phyloP scores from a whole-genome alignment of 2,113 vertebrate genomes.

The Phylloscopus whistleri region DNA sequence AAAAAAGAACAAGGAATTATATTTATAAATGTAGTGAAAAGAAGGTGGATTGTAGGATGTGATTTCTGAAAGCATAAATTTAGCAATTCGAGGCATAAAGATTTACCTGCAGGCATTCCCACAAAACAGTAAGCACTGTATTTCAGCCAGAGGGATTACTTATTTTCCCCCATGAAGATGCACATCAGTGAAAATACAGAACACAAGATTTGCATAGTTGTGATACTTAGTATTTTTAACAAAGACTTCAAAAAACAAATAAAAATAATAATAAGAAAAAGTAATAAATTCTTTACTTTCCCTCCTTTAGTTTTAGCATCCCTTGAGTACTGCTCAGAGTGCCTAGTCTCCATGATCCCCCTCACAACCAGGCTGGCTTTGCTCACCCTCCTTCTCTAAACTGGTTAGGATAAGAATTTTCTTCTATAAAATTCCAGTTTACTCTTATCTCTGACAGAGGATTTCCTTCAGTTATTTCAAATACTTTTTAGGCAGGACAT shows the following conservation, averaged over 20 bases:
- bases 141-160: neutral
- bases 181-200: neutral
- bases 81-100: neutral
- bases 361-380: neutral
- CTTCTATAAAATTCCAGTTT: neutral
- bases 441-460: neutral
- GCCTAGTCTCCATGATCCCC: neutral
- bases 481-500: neutral
- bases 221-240: neutral
- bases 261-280: too few relatives aligned
- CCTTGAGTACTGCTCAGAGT: neutral
- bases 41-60: neutral
- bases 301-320: neutral
- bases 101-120: neutral
- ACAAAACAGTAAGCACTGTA: neutral
- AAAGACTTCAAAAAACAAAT: neutral
- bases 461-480: neutral
- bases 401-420: neutral
- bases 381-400: neutral
- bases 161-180: neutral
- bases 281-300: neutral
- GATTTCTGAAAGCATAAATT: neutral
- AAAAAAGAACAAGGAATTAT: neutral
- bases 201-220: neutral
- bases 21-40: neutral